Evolutionary conservation across 2,888 invertebrate species (phyloP), one percentile per base, ranked within the genome.

Genomic region (Eupeodes latifasciatus): DNA sequence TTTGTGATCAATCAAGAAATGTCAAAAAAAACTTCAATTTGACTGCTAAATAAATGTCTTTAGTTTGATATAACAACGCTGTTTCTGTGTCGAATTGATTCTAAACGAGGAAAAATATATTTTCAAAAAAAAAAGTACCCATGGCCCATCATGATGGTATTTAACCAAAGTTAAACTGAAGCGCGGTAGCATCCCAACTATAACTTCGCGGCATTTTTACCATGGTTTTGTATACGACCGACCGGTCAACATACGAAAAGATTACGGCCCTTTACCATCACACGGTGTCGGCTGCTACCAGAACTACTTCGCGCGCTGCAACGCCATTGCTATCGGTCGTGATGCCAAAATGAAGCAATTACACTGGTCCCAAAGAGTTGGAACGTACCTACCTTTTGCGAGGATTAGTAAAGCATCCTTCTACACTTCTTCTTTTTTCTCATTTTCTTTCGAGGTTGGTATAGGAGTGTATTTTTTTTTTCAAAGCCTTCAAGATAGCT

Each of bases 301-400:
- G 0, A 10, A 10, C 44, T 16, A 5, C 27, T 51, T 16, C 11
- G 2, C n/a, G 27, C 57, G 12, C 47, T 0, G 34, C 59, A 34
- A 14, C 12, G 4, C 7, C 10, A 4, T 44, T 34, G 7, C 5
- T 11, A 12, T 12, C 51, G 19, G 36, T 49, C 74, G 62, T 75
- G 72, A 71, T 53, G 27, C 59, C 79, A 49, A 83, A 87, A 87
- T 83, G 66, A 83, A 87, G 86, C 83, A 80, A 87, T 87, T 87
- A 85, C 82, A 76, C 61, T 76, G 64, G 83, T 53, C 69, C 47
- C 27, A 27, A 67, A 71, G 69, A 40, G 40, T 6, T 11, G 4
- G 12, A 40, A 16, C 40, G 34, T 57, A 78, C 61, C 69, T 77
- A 27, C 27, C 27, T 27, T 27, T 27, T 27, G 27, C 53, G 79